Base-by-base conservation (phyloP, 30 jellyfish, hydroid and myxozoan genomes). In the Catostylus mosaicus region DNA sequence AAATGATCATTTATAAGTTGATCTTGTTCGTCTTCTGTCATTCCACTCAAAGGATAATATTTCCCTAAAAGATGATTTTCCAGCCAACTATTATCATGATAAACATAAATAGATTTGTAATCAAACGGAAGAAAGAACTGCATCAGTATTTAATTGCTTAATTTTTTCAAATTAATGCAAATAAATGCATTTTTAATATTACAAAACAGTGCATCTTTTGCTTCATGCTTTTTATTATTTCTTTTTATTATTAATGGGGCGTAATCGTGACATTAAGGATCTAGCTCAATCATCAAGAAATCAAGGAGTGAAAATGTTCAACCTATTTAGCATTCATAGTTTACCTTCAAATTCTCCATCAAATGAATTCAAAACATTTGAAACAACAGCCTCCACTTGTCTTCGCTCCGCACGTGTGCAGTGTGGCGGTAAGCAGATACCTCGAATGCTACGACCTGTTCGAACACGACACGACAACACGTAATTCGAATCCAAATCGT, bases 371-470 rank as follows among this genome's bases (percentile, higher is more conserved):
- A 90, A 51, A 12, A 71, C 88, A 9, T 77, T 35, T 16, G 85
- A 52, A 31, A 81, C 91, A 29, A 90, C 83, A 45, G 38, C 75
- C 51, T 90, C 97, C 38, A 84, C 88, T 14, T 83, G 68, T 76
- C 97, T 73, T 32, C 97, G 69, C 74, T 90, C 97, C 8, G 96
- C 95, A 33, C 97, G 33, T 10, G 95, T 90, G 66, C 97, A 90
- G 35, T 74, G 91, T 0, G 97, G 95, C 2, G 97, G 97, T 48
- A 90, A 78, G 30, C 90, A 36, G 33, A 80, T 75, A 7, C 95
- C 92, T 1, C 96, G 82, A 33, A 90, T 83, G 75, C 92, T 74
- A 9, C 97, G 88, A 9, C 97, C 97, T 20, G 95, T 83, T 20
- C 96, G 77, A 27, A 83, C 96, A 9, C 95, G 96, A 51, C 95